Evolutionary conservation across 2,797 vertebrate genomes (phyloP).

Genomic region (Avahi laniger): DNA sequence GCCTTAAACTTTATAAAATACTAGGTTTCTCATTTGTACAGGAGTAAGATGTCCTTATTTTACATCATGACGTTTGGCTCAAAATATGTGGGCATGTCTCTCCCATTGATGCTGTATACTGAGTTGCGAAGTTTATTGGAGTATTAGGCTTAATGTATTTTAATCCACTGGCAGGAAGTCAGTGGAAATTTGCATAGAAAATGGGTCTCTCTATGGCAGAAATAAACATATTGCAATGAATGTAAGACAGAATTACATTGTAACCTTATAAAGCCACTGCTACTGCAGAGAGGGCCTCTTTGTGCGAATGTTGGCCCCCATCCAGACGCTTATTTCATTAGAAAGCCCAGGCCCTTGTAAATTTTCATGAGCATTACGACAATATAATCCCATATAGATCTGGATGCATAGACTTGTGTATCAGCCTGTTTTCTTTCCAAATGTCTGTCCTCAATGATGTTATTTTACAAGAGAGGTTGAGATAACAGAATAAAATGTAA

Average conservation of each 20-base stretch:
- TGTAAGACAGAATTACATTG: neutral
- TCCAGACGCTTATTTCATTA: neutral
- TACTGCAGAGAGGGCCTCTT: neutral
- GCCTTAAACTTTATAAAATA: neutral
- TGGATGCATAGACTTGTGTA: too few relatives aligned
- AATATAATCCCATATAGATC: fast-evolving
- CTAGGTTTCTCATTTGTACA: neutral
- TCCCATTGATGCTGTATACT: neutral
- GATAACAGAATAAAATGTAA: neutral
- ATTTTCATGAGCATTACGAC: neutral
- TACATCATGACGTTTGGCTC: neutral
- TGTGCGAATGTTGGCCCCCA: neutral
- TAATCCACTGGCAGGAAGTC: neutral
- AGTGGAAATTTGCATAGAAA: neutral
- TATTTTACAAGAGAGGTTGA: neutral
- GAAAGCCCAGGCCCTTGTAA: neutral
- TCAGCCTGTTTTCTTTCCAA: neutral
- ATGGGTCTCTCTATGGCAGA: neutral
- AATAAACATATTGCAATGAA: neutral
- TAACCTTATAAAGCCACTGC: neutral
- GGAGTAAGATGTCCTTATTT: neutral
- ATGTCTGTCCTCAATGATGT: neutral
- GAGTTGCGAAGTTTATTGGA: neutral
- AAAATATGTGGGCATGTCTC: neutral
- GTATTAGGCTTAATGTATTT: neutral